Evolutionary conservation across 2,113 vertebrate genomes (phyloP).

Genomic region (Lampris incognitus): DNA sequence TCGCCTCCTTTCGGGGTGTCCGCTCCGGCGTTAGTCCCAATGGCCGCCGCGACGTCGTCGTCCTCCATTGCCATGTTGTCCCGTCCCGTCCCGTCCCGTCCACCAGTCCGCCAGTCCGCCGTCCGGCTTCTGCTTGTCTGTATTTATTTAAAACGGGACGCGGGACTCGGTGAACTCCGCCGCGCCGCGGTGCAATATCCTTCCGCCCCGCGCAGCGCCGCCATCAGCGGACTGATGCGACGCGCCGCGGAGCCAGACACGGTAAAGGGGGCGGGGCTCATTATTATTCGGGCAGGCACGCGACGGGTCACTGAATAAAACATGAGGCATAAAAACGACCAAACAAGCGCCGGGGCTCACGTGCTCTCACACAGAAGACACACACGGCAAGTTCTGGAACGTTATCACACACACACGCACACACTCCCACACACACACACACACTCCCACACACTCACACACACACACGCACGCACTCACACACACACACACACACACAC

Average conservation of each 20-base stretch:
- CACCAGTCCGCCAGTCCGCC: no score
- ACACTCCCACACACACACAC: no score
- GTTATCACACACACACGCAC: no score
- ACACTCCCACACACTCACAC: no score
- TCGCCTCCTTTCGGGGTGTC: constrained; percentile 70
- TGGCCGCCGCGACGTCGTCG: constrained; percentile 63
- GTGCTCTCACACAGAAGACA: no score
- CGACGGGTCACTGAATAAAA: constrained; percentile 28
- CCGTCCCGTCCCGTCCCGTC: no score
- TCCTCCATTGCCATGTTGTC: constrained; percentile 81
- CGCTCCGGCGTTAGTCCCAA: constrained; percentile 51
- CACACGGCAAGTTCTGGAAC: no score
- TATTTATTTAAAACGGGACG: constrained; percentile 7
- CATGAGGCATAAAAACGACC: constrained; percentile 12
- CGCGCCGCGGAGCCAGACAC: background rate
- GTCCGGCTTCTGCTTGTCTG: background rate
- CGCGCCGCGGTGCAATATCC: constrained; percentile 63
- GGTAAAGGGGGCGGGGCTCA: no score
- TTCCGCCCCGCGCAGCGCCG: constrained; percentile 74
- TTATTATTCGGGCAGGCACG: no score
- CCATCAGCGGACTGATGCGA: constrained; percentile 77
- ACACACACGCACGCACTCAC: no score
- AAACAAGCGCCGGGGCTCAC: no score
- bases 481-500: no score
- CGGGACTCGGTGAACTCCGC: constrained; percentile 64